Evolutionary conservation across 2,888 invertebrate genomes (phyloP), one percentile per base, ranked within the genome.

Genomic region (Chironomus riparius): DNA sequence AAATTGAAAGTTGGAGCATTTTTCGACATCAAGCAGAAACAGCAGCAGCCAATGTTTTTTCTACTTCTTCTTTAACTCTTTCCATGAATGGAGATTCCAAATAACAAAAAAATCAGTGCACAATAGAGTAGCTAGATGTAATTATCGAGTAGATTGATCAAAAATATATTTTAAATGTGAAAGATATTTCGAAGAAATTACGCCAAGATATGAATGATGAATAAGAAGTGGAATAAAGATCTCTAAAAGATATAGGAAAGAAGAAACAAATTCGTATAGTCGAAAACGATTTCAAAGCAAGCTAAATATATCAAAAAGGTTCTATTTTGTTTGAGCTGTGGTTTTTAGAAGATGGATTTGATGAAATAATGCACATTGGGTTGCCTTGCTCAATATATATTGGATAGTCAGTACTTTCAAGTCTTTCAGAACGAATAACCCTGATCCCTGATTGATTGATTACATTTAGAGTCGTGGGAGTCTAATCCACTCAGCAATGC

Each of bases 61-160:
- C 18, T 5, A 18, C 56, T 56, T 56, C 56, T 56, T 56, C 56
- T 56, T 56, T 15, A 56, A 18, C 56, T 56, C 47, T 21, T 15
- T 70, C 48, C 15, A 28, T 48, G 21, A 48, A 61, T 71, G 24
- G 61, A 61, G 38, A 10, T 38, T 38, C 38, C 7, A 38, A 38
- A 38, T 38, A 71, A 15, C 15, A 15, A 71, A 24, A 47, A 47
- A 38, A 38, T 38, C 38, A 38, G 38, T 68, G 47, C 68, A 68
- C 68, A 68, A 68, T 15, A 47, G 68, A 68, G 68, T 68, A 68
- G 68, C 68, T 47, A 38, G 68, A 68, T 65, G 47, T 71, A 71
- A 71, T 71, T 61, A 71, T 56, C 71, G 56, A 61, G 12, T 28
- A 24, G 71, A 71, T 71, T 71, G 71, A 71, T 71, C 47, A 71